Evolutionary conservation across 2,797 vertebrate species (phyloP).

Genomic region (Microctenopoma stevenorrisi): DNA sequence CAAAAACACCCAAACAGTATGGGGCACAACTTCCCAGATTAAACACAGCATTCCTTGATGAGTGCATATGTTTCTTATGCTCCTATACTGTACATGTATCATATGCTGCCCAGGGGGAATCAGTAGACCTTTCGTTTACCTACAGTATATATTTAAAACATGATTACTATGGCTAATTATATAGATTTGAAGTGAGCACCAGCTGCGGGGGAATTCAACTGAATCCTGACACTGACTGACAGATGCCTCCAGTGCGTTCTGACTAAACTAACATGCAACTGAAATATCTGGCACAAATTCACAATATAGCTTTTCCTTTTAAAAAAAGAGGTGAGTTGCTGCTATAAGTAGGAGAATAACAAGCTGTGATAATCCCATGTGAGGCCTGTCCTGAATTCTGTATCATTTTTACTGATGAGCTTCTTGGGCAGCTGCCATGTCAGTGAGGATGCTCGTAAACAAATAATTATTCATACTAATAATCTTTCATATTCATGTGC

Average conservation of each 20-base stretch:
- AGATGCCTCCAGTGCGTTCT: conserved; percentile 67
- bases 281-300: conserved; percentile 59
- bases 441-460: conserved; percentile 81
- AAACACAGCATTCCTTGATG: conserved; percentile 46
- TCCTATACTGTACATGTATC: conserved; percentile 32
- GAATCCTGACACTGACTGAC: conserved; percentile 67
- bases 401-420: conserved; percentile 83
- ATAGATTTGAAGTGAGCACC: conserved; percentile 16
- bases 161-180: background rate
- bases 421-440: conserved; percentile 83
- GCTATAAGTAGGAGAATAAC: conserved; percentile 75
- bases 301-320: conserved; percentile 32
- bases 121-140: background rate
- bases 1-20: conserved; percentile 28
- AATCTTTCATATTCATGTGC: conserved; percentile 84
- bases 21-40: conserved; percentile 58
- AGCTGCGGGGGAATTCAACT: conserved; percentile 26
- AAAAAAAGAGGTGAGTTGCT: conserved; percentile 63
- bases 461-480: conserved; percentile 88
- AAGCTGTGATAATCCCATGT: conserved; percentile 78
- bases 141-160: conserved; percentile 3
- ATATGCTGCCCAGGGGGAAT: conserved; percentile 10
- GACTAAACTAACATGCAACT: conserved; percentile 57
- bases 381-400: conserved; percentile 82
- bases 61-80: conserved; percentile 28